phyloP scores from a whole-genome alignment of 2,113 vertebrate genomes.

The Brachyhypopomus occidentalis region DNA sequence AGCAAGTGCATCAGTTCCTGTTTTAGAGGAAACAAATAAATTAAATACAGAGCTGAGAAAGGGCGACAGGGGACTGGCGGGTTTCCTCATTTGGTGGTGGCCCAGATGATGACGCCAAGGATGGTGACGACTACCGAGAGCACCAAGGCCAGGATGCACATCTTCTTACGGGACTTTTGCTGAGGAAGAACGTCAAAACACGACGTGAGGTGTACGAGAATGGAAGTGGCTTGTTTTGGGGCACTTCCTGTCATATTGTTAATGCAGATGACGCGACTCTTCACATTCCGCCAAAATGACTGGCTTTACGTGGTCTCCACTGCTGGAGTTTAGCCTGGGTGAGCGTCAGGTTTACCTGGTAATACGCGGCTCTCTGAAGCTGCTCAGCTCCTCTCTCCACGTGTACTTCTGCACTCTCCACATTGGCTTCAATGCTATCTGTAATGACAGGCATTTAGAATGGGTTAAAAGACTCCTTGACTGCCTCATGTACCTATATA shows the following conservation, averaged over 20 bases:
- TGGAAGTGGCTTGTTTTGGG: no score
- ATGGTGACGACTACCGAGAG: slow-evolving; percentile 74
- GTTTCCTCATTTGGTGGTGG: slow-evolving; percentile 66
- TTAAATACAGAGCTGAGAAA: slow-evolving; percentile 54
- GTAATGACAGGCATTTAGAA: slow-evolving; percentile 33
- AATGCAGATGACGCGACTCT: no score
- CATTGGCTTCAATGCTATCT: slow-evolving; percentile 98
- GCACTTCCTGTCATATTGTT: no score
- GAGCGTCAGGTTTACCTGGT: slow-evolving; percentile 79
- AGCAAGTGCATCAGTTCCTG: neutral
- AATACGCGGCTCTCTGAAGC: slow-evolving; percentile 88
- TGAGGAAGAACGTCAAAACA: slow-evolving; percentile 56
- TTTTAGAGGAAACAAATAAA: slow-evolving; percentile 22
- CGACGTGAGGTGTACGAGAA: no score
- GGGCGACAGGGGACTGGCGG: slow-evolving; percentile 46
- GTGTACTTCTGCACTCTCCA: slow-evolving; percentile 93
- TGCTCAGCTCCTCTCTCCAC: slow-evolving; percentile 91
- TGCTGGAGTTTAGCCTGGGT: no score
- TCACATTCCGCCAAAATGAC: no score
- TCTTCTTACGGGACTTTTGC: slow-evolving; percentile 98
- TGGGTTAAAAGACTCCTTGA: no score
- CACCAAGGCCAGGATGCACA: slow-evolving; percentile 87
- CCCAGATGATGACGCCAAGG: slow-evolving; percentile 81
- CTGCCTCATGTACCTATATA: no score
- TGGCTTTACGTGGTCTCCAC: no score